These are phyloP conservation scores for Drosophila basisetae DNA, from an alignment of 2,888 invertebrate genomes.

Conservation along the genomic window DNA sequence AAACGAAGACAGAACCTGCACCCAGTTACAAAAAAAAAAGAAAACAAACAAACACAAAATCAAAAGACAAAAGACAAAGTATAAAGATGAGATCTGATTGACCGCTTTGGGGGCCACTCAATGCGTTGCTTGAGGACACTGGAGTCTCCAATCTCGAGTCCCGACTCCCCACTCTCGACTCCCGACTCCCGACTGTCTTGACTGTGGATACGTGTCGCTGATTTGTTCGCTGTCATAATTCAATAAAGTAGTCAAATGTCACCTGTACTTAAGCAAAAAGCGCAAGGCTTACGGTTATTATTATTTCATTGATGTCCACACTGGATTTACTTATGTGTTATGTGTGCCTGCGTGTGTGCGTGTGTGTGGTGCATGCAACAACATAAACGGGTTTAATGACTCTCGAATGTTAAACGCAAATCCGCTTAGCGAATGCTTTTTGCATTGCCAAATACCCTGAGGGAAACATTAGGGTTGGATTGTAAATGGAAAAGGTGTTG, in stretches of 20 bases:
- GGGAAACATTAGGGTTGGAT: background rate
- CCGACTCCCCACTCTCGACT: background rate
- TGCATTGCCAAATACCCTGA: constrained; percentile 17
- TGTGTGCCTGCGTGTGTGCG: background rate
- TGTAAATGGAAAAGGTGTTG: background rate
- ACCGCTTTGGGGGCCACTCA: constrained; percentile 32
- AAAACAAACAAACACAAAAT: background rate
- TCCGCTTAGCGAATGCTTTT: constrained; percentile 61
- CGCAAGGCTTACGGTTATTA: constrained; percentile 54
- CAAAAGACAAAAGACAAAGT: background rate
- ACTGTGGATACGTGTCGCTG: constrained; percentile 67
- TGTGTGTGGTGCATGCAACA: constrained; percentile 11
- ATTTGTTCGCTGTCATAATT: constrained; percentile 84
- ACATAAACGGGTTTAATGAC: constrained; percentile 60
- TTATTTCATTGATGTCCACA: constrained; percentile 34
- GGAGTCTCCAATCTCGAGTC: constrained; percentile 4
- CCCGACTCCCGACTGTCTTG: background rate
- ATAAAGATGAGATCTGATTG: constrained; percentile 32
- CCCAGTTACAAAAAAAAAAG: constrained; percentile 11
- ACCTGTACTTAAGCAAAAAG: constrained; percentile 65
- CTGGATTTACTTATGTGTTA: background rate
- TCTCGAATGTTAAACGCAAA: constrained; percentile 53
- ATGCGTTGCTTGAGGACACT: constrained; percentile 4
- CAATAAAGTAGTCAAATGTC: constrained; percentile 83
- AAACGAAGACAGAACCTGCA: constrained; percentile 4